Percentiles rank a stretch among this genome's conserved stretches.
These are phyloP conservation scores for Oxystoma pomonae DNA, from an alignment of 2,888 invertebrate species.

Conservation along the genomic window DNA sequence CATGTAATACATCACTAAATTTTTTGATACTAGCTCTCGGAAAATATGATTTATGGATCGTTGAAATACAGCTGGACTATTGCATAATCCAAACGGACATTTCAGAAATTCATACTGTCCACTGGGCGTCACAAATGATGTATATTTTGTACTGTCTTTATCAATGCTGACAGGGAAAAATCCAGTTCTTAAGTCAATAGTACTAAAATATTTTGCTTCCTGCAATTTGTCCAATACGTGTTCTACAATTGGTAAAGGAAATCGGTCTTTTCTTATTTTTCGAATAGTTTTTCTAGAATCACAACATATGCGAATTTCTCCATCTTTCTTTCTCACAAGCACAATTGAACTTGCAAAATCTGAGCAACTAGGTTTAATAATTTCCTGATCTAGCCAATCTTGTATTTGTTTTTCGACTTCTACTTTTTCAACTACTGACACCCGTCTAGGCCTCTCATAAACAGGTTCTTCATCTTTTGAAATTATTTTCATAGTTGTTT, in stretches of 20 bases:
- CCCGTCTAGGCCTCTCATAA: neutral
- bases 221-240: neutral
- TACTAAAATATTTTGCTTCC: neutral
- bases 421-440: neutral
- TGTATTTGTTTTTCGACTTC: neutral
- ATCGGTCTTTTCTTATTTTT: neutral
- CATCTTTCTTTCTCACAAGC: neutral
- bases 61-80: constrained; percentile 13
- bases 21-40: constrained; percentile 23
- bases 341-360: neutral
- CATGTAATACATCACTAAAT: constrained; percentile 24
- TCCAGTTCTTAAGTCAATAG: constrained; percentile 17
- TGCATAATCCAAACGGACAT: constrained; percentile 43
- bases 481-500: no score
- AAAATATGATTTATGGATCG: constrained; percentile 9
- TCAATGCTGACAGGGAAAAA: constrained; percentile 31
- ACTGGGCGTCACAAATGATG: constrained; percentile 40
- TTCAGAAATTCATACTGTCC: constrained; percentile 42
- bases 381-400: neutral
- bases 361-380: neutral
- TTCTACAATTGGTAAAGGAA: neutral
- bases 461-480: neutral
- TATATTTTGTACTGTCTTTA: constrained; percentile 29
- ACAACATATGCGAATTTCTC: neutral
- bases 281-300: neutral